Percentiles rank a stretch among this genome's conserved stretches.
phyloP scores from a whole-genome alignment of 2,797 vertebrate genomes.

The Taeniopygia guttata region DNA sequence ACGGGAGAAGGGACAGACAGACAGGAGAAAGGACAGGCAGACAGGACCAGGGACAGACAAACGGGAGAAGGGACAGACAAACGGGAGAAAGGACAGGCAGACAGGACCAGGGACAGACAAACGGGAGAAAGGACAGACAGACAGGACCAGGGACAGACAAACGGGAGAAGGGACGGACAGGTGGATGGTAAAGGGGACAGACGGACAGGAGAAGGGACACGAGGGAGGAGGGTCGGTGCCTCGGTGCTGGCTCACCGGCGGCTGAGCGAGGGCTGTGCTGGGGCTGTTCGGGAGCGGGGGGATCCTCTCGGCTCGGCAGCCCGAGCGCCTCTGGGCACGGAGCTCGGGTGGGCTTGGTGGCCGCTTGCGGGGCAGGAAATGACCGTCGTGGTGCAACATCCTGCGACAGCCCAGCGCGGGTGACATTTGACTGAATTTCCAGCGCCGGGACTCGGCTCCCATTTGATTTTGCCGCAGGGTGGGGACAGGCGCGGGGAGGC shows the following conservation, averaged over 20 bases:
- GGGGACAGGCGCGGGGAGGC: rapidly evolving
- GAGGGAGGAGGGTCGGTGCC: background rate
- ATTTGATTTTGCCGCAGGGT: background rate
- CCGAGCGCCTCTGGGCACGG: background rate
- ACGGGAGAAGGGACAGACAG: background rate
- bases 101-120: no score
- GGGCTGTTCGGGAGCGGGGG: background rate
- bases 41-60: no score
- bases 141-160: background rate
- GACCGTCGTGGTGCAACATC: background rate
- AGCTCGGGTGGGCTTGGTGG: background rate
- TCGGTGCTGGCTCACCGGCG: background rate
- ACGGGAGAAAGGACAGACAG: background rate
- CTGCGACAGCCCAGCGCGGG: background rate
- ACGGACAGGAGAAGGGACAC: background rate
- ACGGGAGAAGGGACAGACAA: background rate
- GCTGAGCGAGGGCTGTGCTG: background rate
- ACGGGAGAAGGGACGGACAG: background rate
- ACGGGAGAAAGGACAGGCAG: no score
- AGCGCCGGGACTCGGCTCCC: background rate
- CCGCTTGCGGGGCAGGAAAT: slow-evolving; percentile 55
- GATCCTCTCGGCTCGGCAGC: background rate
- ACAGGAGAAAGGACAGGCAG: no score
- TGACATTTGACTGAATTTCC: background rate
- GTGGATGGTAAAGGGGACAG: no score